Base-by-base conservation (phyloP, 2,888 invertebrate genomes). In the Lathronympha strigana region DNA sequence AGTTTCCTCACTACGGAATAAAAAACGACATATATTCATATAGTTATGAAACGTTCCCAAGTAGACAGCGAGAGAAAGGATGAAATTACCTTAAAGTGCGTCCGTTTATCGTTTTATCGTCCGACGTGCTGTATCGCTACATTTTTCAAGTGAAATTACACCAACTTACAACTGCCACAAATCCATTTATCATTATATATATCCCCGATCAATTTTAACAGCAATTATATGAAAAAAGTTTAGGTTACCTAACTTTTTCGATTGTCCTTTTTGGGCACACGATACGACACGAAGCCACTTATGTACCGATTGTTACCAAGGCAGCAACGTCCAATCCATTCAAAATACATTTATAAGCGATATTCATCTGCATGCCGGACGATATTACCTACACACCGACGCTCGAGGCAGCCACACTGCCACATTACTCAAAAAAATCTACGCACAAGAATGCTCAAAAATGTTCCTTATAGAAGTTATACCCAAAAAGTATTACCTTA, bases 11-110 rank as follows among this genome's bases (percentile, higher is more conserved):
- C 40, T 40, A 49, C 1, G 13, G 13, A 49, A n/a, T 25, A 28
- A 19, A 33, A 4, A 38, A 1, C 2, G 13, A 13, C 0, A 23
- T 28, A 2, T 43, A 36, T n/a, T n/a, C 8, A 13, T 36, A 21
- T n/a, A 31, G 17, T 28, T 63, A 63, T 63, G 63, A 63, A 63
- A 63, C 63, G 63, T 57, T 50, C 55, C 63, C 63, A 57, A 50
- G 21, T 23, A 63, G 19, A 21, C 17, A 57, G 25, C 31, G 15
- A 28, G 63, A 50, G 11, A 40, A 40, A 63, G 28, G 38, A 50
- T 31, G 19, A 50, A 28, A 23, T 13, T 40, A 55, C 17, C 25
- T n/a, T 43, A 25, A 11, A 28, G 17, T 31, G 43, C 55, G 43
- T 13, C 55, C 11, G 15, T 25, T 25, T 25, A 11, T 6, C 0